phyloP scores from a whole-genome alignment of 1,140 invertebrate species.

The Octopus bimaculoides region DNA sequence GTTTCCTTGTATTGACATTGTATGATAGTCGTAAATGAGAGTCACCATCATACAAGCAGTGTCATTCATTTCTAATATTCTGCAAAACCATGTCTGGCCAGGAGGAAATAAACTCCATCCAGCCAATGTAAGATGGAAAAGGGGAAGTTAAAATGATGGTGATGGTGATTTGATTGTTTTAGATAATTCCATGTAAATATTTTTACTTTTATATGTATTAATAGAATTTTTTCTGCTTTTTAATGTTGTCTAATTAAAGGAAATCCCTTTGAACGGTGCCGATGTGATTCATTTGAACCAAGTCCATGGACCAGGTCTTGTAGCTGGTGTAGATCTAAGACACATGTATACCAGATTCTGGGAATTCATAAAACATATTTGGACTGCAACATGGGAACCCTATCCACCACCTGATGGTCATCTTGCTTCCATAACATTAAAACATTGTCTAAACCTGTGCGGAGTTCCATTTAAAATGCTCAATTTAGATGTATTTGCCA shows the following conservation, averaged over 20 bases:
- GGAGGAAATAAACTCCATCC: too few species aligned
- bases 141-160: too few species aligned
- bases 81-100: too few species aligned
- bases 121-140: too few species aligned
- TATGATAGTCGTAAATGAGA: too few species aligned
- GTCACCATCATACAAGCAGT: too few species aligned
- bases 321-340: constrained; percentile 61
- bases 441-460: constrained; percentile 63
- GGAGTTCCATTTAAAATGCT: constrained; percentile 60
- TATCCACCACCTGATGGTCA: constrained; percentile 59
- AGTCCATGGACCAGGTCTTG: constrained; percentile 68
- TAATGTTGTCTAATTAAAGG: constrained; percentile 60
- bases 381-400: constrained; percentile 54
- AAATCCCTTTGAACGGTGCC: constrained; percentile 89
- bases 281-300: constrained; percentile 76
- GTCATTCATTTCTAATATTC: too few species aligned
- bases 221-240: not conserved
- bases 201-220: not conserved
- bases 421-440: constrained; percentile 63
- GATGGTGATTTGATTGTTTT: not conserved
- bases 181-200: not conserved
- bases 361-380: constrained; percentile 54
- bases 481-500: constrained; percentile 61
- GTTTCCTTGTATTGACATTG: too few species aligned
- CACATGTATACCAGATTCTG: constrained; percentile 52